These are phyloP conservation scores for Seira ritae DNA, from an alignment of 2,888 invertebrate species.

Conservation along the genomic window DNA sequence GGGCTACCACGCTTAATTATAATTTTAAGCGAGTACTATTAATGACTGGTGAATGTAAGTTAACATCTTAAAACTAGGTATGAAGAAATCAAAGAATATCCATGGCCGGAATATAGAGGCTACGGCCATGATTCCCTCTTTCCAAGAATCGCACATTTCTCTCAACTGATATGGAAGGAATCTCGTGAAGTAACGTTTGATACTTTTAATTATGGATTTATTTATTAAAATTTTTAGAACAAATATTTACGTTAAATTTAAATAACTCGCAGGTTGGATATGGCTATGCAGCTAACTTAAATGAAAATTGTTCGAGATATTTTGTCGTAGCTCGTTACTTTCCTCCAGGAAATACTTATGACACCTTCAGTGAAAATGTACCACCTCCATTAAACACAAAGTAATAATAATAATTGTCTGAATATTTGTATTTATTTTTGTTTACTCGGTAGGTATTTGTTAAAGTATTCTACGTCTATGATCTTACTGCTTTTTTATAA, in stretches of 20 bases:
- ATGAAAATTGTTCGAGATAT: conserved; percentile 31
- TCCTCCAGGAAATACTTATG: conserved; percentile 49
- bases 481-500: too few species aligned
- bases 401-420: too few species aligned
- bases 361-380: conserved; percentile 31
- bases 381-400: conserved; percentile 13
- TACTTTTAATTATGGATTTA: too few species aligned
- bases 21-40: too few species aligned
- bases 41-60: too few species aligned
- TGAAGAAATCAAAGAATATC: conserved; percentile 52
- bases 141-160: conserved; percentile 40
- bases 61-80: too few species aligned
- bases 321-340: conserved; percentile 50
- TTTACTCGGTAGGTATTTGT: too few species aligned
- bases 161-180: conserved; percentile 56
- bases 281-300: conserved; percentile 41
- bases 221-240: too few species aligned
- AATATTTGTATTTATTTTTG: not conserved
- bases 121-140: conserved; percentile 40
- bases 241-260: too few species aligned
- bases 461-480: too few species aligned
- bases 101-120: conserved; percentile 53
- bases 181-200: too few species aligned
- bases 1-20: too few species aligned
- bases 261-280: conserved; percentile 46